Percentiles rank a stretch among this genome's conserved stretches.
These are phyloP conservation scores for Ctenochaetus hawaiiensis DNA, from an alignment of 2,797 vertebrate species.

Conservation along the genomic window DNA sequence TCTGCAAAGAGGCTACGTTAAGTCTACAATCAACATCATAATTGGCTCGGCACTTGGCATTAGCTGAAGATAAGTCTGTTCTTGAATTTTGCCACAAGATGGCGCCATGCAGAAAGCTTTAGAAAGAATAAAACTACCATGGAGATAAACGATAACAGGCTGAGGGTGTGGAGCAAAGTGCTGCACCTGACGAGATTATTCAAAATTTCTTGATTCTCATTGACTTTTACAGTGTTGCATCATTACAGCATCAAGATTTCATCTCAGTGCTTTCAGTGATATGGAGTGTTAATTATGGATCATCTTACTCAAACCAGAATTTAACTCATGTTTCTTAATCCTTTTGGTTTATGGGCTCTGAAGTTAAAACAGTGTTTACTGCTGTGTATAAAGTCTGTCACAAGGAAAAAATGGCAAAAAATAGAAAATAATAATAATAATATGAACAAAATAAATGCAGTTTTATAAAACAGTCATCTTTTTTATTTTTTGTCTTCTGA, in stretches of 20 bases:
- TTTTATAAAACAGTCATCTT: background rate
- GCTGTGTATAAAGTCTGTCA: fast-evolving
- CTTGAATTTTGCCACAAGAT: constrained; percentile 12
- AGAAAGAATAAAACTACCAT: background rate
- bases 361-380: background rate
- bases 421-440: background rate
- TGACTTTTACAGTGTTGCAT: background rate
- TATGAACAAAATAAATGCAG: background rate
- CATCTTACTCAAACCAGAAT: background rate
- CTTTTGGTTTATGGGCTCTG: background rate
- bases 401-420: too few species aligned
- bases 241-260: background rate
- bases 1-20: background rate
- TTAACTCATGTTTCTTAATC: background rate
- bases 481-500: background rate
- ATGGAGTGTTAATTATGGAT: background rate
- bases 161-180: background rate
- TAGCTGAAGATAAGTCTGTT: background rate
- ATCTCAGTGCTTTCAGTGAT: background rate
- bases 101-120: background rate
- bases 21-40: too few species aligned
- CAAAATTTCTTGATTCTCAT: background rate
- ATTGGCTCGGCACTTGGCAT: background rate
- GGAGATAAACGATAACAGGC: background rate
- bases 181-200: background rate